Base-by-base conservation (phyloP, 2,888 invertebrate genomes). In the Noctua janthe region DNA sequence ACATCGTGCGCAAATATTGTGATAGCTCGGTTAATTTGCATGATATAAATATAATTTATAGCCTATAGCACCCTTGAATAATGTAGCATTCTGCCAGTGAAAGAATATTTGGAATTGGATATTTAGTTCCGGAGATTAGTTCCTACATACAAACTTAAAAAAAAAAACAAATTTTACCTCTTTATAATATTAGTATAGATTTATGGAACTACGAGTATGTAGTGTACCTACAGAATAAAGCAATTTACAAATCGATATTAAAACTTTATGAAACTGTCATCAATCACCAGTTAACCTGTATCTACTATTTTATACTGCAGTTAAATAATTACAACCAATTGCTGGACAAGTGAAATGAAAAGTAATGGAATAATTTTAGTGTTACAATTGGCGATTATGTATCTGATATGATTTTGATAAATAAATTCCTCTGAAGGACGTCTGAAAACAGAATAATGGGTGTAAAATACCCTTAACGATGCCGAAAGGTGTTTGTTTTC, bases 291-390 rank as follows among this genome's bases (percentile, higher is more conserved):
- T 62, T 47, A 59, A 43, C 13, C 17, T 20, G 23, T 3, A 35
- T 35, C 2, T 29, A 62, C 54, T 17, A 17, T 29, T 20, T 67
- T 23, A 7, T 20, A 39, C 15, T 23, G 54, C 56, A n/a, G 70
- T 51, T 78, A 15, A 71, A 71, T 71, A 71, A 71, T 78, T n/a
- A 78, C 15, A 35, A 20, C 35, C 59, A 77, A 62, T 17, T 1
- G 0, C 11, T 51, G 43, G 56, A 66, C 83, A 47, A 49, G 3
- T 23, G 56, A 51, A 75, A 62, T 47, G 5, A 49, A 59, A 43
- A 59, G 35, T 20, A 15, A 56, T 54, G 11, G 4, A 1, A 2
- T 43, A 43, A 43, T 71, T 75, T 75, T 43, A 23, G 10, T 29
- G 6, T 47, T 29, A 59, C 17, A 47, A 67, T 66, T 67, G n/a